Conservation (phyloP, 2,113 vertebrate species). For the Ammospiza caudacuta region DNA sequence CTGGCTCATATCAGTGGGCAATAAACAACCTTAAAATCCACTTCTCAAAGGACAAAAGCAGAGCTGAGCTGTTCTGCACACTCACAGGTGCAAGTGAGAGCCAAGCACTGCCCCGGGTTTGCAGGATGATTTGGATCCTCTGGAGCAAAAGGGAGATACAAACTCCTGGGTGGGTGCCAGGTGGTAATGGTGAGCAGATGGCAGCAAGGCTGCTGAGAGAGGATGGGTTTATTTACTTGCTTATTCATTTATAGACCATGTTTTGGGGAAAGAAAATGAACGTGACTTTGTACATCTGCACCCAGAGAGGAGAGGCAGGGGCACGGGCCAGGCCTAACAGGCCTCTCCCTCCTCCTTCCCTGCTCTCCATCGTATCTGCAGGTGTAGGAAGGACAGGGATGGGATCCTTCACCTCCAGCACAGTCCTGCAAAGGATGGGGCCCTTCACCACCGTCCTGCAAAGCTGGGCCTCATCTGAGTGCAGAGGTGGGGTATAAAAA, state of each 20-base stretch:
- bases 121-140: constrained; percentile 9
- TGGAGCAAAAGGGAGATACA: neutral
- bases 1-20: neutral
- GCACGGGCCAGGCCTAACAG: accelerated
- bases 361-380: accelerated
- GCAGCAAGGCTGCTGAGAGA: constrained; percentile 28
- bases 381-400: neutral
- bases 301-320: neutral
- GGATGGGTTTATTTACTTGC: constrained; percentile 42
- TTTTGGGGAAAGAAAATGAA: constrained; percentile 10
- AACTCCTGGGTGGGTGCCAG: constrained; percentile 25
- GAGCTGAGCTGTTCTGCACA: neutral
- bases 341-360: neutral
- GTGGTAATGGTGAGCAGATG: constrained; percentile 59
- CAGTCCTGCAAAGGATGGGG: neutral
- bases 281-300: neutral
- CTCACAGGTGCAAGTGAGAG: neutral
- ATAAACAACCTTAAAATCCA: neutral
- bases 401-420: neutral
- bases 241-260: neutral
- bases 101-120: neutral
- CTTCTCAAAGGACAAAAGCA: neutral
- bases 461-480: neutral
- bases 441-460: too few species aligned
- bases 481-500: neutral